Evolutionary conservation across 2,888 invertebrate genomes (phyloP).

Genomic region (Scaptodrosophila latifasciaeformis): DNA sequence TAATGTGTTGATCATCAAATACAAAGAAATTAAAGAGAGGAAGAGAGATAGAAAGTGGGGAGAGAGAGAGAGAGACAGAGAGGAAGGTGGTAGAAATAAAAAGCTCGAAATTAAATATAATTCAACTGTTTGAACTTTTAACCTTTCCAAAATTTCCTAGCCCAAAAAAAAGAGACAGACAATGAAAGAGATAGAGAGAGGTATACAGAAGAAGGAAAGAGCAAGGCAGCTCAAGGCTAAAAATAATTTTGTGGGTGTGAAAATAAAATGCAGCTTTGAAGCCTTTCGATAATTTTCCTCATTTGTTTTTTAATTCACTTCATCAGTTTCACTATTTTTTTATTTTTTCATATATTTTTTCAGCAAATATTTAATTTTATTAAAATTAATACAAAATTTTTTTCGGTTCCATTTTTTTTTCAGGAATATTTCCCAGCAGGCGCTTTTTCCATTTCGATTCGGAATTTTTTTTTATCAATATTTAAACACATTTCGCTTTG

Average conservation of each 20-base stretch:
- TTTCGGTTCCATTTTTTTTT: constrained; percentile 24
- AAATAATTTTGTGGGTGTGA: too few species aligned
- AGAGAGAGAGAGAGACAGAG: background rate
- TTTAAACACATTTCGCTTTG: constrained; percentile 44
- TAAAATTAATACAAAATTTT: background rate
- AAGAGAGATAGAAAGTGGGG: background rate
- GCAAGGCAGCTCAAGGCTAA: too few species aligned
- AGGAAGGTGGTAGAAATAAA: too few species aligned
- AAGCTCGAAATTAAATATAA: too few species aligned
- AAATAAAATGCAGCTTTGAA: too few species aligned
- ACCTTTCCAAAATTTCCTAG: background rate
- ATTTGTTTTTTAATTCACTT: too few species aligned
- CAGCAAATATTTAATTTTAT: background rate
- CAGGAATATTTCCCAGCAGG: constrained; percentile 40
- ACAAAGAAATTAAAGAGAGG: background rate
- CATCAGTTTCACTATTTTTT: too few species aligned
- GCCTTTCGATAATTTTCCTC: too few species aligned
- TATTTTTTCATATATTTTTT: too few species aligned
- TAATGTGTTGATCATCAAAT: constrained; percentile 5
- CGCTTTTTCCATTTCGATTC: background rate
- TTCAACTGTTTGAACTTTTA: background rate
- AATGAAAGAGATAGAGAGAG: too few species aligned
- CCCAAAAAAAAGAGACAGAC: too few species aligned
- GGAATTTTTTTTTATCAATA: constrained; percentile 48
- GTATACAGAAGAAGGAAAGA: too few species aligned